These are phyloP conservation scores for Lottia gigantea DNA, from an alignment of 2,888 invertebrate species.

Conservation along the genomic window DNA sequence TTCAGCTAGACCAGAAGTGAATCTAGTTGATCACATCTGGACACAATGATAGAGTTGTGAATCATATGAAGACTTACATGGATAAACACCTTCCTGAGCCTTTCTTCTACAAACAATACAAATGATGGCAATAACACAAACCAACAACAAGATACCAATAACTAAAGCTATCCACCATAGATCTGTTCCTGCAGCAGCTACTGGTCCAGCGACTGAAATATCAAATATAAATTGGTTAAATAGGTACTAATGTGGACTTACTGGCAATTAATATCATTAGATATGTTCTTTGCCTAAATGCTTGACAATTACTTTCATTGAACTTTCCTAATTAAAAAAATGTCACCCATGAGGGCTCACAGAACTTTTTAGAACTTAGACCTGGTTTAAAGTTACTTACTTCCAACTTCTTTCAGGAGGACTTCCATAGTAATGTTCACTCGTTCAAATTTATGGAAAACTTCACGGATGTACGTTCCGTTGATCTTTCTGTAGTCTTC, in stretches of 20 bases:
- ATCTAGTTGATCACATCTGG: too few relatives aligned
- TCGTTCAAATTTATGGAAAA: conserved; percentile 19
- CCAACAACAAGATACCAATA: conserved; percentile 44
- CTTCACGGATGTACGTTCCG: conserved; percentile 22
- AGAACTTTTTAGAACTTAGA: too few relatives aligned
- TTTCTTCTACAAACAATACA: conserved; percentile 48
- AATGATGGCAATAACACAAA: conserved; percentile 49
- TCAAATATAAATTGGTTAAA: background rate
- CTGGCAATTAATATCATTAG: too few relatives aligned
- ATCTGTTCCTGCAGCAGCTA: conserved; percentile 29
- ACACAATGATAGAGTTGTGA: too few relatives aligned
- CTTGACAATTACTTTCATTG: too few relatives aligned
- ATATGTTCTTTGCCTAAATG: too few relatives aligned
- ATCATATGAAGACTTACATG: conserved; percentile 52
- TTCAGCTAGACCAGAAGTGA: too few relatives aligned
- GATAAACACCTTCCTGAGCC: conserved; percentile 50
- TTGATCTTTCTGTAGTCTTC: conserved; percentile 22
- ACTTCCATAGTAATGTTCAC: conserved; percentile 1
- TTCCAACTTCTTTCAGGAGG: background rate
- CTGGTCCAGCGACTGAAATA: conserved; percentile 21
- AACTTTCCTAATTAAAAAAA: too few relatives aligned
- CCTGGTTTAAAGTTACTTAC: background rate
- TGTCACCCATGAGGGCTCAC: too few relatives aligned
- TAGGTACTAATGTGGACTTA: too few relatives aligned
- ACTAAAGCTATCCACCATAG: conserved; percentile 53